Conservation (phyloP, 64 coral and sea anemone genomes). For the Porites lutea region DNA sequence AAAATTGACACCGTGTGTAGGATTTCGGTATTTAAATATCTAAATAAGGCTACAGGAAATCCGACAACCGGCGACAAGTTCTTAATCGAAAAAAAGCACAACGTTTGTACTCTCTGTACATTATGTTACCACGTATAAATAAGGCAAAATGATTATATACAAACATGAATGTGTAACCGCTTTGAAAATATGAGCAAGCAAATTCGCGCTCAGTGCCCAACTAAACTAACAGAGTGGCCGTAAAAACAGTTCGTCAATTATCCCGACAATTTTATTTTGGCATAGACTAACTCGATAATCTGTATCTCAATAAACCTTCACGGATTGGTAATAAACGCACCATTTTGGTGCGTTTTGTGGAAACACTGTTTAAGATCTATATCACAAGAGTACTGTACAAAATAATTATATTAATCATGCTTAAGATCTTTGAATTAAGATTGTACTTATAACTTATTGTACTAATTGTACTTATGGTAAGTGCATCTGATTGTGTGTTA, state of each 20-base stretch:
- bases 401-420: slow-evolving; percentile 44
- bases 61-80: neutral
- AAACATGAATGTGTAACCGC: slow-evolving; percentile 22
- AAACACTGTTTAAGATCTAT: neutral
- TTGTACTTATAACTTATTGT: too few species aligned
- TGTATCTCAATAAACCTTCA: neutral
- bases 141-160: slow-evolving; percentile 51
- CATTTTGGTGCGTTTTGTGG: neutral
- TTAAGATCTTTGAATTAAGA: too few species aligned
- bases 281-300: neutral
- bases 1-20: slow-evolving; percentile 1
- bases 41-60: slow-evolving; percentile 11
- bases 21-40: slow-evolving; percentile 28
- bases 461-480: too few species aligned
- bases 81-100: slow-evolving; percentile 15
- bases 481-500: too few species aligned
- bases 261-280: neutral
- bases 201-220: neutral
- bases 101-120: slow-evolving; percentile 23
- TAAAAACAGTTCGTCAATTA: neutral
- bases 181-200: neutral
- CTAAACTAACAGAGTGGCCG: neutral
- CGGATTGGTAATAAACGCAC: neutral
- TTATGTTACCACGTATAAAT: slow-evolving; percentile 55
- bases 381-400: slow-evolving; percentile 23